These are phyloP conservation scores for Psephotus haematonotus DNA, from an alignment of 2,113 vertebrate species.

Conservation along the genomic window DNA sequence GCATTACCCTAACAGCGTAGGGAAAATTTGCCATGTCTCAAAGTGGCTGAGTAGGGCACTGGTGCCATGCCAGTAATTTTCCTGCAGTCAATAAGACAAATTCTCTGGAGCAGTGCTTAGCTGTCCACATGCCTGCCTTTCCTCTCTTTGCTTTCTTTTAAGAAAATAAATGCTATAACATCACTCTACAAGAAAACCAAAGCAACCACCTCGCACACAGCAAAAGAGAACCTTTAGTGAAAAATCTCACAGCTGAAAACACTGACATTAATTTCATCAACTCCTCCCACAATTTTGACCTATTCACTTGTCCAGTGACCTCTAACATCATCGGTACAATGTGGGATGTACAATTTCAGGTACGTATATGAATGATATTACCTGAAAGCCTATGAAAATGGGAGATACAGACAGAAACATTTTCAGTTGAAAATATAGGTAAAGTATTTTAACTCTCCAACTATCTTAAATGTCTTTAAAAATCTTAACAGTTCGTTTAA, in stretches of 20 bases:
- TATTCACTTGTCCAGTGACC: not conserved
- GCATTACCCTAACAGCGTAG: not conserved
- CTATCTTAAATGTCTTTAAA: not conserved
- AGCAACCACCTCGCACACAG: not conserved
- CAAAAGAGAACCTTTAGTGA: not conserved
- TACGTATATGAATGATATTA: not conserved
- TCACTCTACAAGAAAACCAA: not conserved
- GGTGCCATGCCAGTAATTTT: not conserved
- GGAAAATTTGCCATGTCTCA: constrained; percentile 8
- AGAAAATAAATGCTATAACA: not conserved
- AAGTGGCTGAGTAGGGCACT: constrained; percentile 13
- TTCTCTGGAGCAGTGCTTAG: not conserved
- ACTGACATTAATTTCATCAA: not conserved
- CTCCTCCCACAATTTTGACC: not conserved
- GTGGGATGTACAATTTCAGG: not conserved
- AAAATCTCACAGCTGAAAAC: not conserved
- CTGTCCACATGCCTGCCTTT: not conserved
- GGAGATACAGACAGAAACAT: not conserved
- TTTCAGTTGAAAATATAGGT: not conserved
- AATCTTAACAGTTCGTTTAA: not conserved
- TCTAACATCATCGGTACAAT: not conserved
- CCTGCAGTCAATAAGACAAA: constrained; percentile 4
- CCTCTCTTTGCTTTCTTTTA: not conserved
- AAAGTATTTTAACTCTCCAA: not conserved
- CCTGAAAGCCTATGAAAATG: not conserved